Base-by-base conservation (phyloP, 2,113 vertebrate species). In the Chlorodrepanis virens region DNA sequence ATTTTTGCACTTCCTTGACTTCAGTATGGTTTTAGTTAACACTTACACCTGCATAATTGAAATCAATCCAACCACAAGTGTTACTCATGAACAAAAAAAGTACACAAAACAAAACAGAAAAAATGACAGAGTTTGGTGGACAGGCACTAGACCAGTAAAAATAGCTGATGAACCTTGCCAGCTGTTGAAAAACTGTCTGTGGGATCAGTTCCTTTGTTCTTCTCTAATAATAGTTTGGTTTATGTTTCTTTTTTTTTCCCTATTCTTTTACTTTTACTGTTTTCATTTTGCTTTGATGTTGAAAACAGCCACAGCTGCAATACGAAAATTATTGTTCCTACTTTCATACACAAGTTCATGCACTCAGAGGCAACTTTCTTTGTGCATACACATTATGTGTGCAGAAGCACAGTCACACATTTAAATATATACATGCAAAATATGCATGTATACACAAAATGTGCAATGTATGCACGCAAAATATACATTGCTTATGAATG, bases 131-230 rank as follows among this genome's bases (percentile, higher is more conserved):
- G 69, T 93, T 95, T 96, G 88, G 84, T 84, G 56, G 61, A 74
- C 64, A 77, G 6, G 82, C 92, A 86, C 52, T 63, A 93, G 76
- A 94, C 59, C 94, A 92, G 93, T 86, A 96, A 95, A 97, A 97
- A 89, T 96, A 95, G 83, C 52, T 91, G 93, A 96, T 91, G 95
- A 96, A 94, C 94, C 87, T 95, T 94, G 87, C 96, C 96, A 97
- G 88, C 95, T 97, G 95, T 56, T 92, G 91, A 92, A 96, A 95
- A 97, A 96, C 65, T 86, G 83, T 91, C 90, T 93, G 79, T 94
- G 78, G 83, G 81, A 96, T 87, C 75, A 86, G 93, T 95, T 95
- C 93, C 95, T 97, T 96, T 97, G 96, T 96, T 97, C 96, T 96
- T 96, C 92, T 95, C 84, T 96, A 82, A 96, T 96, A 95, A 95